Evolutionary conservation across 2,113 vertebrate genomes (phyloP).

Genomic region (Piaya cayana): DNA sequence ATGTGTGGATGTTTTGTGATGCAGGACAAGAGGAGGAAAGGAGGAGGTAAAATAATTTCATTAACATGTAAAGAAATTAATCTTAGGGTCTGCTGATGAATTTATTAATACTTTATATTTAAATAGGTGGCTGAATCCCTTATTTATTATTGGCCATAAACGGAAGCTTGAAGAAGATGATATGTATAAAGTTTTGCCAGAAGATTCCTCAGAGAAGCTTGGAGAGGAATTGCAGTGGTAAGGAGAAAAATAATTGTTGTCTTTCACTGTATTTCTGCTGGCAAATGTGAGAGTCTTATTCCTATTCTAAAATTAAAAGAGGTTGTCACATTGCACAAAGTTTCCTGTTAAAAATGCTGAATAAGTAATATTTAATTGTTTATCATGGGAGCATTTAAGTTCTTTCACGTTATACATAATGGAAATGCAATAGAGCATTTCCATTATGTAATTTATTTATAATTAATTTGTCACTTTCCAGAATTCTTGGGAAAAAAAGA

Average conservation of each 20-base stretch:
- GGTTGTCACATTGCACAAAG: not conserved
- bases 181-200: conserved; percentile 87
- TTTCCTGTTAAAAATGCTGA: not conserved
- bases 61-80: not conserved
- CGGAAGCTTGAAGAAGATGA: conserved; percentile 91
- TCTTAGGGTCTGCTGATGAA: not conserved
- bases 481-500: not conserved
- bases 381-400: not conserved
- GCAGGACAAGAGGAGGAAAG: not conserved
- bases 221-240: conserved; percentile 90
- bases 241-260: not conserved
- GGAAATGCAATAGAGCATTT: not conserved
- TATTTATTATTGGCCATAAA: conserved; percentile 87
- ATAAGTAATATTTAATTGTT: not conserved
- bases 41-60: not conserved
- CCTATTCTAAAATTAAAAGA: not conserved
- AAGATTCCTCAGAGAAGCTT: conserved; percentile 85
- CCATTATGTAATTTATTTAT: not conserved
- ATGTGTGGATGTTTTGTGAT: not conserved
- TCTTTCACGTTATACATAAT: not conserved
- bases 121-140: conserved; percentile 91
- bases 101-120: conserved; percentile 5
- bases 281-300: not conserved
- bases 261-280: not conserved
- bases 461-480: not conserved